phyloP scores from a whole-genome alignment of 2,113 vertebrate genomes.

The Notarius quadriscutis region DNA sequence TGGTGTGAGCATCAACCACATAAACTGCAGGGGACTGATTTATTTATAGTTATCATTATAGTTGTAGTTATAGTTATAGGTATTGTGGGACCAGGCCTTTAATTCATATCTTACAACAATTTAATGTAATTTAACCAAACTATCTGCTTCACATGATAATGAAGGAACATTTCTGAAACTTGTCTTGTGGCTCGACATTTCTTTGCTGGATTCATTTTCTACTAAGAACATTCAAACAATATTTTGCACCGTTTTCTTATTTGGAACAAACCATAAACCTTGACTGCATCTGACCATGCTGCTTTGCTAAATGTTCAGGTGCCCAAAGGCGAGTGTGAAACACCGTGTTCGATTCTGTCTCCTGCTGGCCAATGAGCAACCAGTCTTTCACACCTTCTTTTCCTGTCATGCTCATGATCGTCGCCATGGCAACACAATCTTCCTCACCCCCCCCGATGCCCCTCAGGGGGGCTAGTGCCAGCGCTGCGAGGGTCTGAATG shows the following conservation, averaged over 20 bases:
- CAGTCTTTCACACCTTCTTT: conserved; percentile 61
- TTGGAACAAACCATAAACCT: conserved; percentile 41
- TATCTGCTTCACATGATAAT: not conserved
- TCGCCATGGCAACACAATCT: conserved; percentile 58
- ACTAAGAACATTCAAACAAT: not conserved
- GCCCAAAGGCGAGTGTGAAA: conserved; percentile 61
- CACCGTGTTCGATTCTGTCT: conserved; percentile 63
- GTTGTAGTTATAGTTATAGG: too few species aligned
- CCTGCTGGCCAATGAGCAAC: conserved; percentile 50
- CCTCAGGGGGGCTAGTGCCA: conserved; percentile 14
- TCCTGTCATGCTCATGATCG: conserved; percentile 44
- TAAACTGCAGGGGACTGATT: too few species aligned
- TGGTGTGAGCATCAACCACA: too few species aligned
- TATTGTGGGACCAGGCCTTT: too few species aligned
- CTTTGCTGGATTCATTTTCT: not conserved
- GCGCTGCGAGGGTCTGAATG: conserved; percentile 5
- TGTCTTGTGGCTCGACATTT: not conserved
- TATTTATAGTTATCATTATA: too few species aligned
- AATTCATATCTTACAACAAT: too few species aligned
- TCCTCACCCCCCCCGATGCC: conserved; percentile 41
- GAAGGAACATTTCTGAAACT: not conserved
- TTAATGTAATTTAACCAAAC: not conserved
- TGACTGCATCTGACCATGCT: conserved; percentile 60
- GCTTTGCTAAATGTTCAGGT: conserved; percentile 46
- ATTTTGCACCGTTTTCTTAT: not conserved